phyloP scores from a whole-genome alignment of 1,140 invertebrate species.

The Sitodiplosis mosellana region DNA sequence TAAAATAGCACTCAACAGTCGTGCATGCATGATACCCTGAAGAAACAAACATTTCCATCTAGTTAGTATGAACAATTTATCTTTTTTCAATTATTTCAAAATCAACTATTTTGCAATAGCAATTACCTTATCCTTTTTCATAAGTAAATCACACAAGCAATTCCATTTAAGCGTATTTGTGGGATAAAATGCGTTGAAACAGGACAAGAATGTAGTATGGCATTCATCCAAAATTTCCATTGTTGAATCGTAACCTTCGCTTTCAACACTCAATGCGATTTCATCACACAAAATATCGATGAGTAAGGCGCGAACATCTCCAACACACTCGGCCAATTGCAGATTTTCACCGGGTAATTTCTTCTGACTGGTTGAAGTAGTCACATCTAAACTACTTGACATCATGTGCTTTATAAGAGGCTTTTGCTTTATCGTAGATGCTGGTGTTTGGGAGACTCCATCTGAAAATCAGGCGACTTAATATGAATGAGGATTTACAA shows the following conservation, averaged over 20 bases:
- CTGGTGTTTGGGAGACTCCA: not conserved
- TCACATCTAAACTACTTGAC: not conserved
- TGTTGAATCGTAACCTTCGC: constrained; percentile 32
- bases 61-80: not conserved
- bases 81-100: not conserved
- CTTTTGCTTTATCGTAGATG: not conserved
- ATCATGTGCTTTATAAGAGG: not conserved
- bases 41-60: not conserved
- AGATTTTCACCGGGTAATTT: constrained; percentile 50
- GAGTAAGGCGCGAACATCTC: constrained; percentile 63
- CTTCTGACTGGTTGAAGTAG: constrained; percentile 24
- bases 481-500: too few relatives aligned
- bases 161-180: constrained; percentile 85
- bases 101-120: not conserved
- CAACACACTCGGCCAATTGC: constrained; percentile 66
- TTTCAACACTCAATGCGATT: constrained; percentile 30
- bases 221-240: constrained; percentile 70
- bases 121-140: constrained; percentile 56
- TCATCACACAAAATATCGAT: constrained; percentile 68
- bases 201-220: constrained; percentile 74
- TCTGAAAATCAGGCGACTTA: not conserved
- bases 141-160: constrained; percentile 69
- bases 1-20: constrained; percentile 60
- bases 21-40: constrained; percentile 26
- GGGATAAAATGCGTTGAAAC: constrained; percentile 92